Percentiles rank a stretch among this genome's conserved stretches.
phyloP scores from a whole-genome alignment of 2,888 invertebrate genomes.

The Aphidius colemani region DNA sequence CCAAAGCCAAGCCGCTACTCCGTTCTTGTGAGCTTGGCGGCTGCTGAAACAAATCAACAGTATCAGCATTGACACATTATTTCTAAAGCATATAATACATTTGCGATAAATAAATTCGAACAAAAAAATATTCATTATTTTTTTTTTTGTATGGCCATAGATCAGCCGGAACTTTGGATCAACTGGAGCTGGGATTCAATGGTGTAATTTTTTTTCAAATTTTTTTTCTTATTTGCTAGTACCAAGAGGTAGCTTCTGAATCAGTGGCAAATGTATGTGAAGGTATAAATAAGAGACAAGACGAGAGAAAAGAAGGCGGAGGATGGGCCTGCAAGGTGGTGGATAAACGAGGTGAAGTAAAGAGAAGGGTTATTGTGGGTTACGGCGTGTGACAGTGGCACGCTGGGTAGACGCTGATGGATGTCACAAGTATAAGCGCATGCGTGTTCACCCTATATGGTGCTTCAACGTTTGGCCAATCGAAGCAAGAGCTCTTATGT shows the following conservation, averaged over 20 bases:
- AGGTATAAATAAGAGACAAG: slow-evolving; percentile 18
- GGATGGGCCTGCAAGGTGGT: slow-evolving; percentile 18
- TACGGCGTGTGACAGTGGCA: slow-evolving; percentile 49
- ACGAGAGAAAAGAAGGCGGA: slow-evolving; percentile 23
- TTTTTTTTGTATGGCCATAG: slow-evolving; percentile 22
- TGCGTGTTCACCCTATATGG: slow-evolving; percentile 58
- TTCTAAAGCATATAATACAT: too few species aligned
- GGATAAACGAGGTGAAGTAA: slow-evolving; percentile 34
- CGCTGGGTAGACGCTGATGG: slow-evolving; percentile 53
- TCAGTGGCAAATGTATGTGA: not conserved
- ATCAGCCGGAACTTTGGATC: slow-evolving; percentile 27
- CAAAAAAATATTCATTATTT: slow-evolving; percentile 26
- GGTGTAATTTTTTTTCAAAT: not conserved
- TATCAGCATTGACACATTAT: slow-evolving; percentile 21
- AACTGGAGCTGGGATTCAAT: not conserved
- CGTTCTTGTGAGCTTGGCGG: slow-evolving; percentile 65
- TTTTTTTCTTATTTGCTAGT: too few species aligned
- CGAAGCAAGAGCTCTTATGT: slow-evolving; percentile 50
- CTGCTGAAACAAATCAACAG: slow-evolving; percentile 62
- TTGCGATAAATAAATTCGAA: slow-evolving; percentile 26
- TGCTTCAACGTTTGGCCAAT: slow-evolving; percentile 51
- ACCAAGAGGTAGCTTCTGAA: not conserved
- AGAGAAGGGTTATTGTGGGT: slow-evolving; percentile 42
- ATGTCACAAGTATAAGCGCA: slow-evolving; percentile 54
- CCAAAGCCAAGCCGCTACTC: slow-evolving; percentile 58